Percentiles rank a stretch among this genome's conserved stretches.
These are phyloP conservation scores for Danaus chrysippus DNA, from an alignment of 2,888 invertebrate species.

Conservation along the genomic window DNA sequence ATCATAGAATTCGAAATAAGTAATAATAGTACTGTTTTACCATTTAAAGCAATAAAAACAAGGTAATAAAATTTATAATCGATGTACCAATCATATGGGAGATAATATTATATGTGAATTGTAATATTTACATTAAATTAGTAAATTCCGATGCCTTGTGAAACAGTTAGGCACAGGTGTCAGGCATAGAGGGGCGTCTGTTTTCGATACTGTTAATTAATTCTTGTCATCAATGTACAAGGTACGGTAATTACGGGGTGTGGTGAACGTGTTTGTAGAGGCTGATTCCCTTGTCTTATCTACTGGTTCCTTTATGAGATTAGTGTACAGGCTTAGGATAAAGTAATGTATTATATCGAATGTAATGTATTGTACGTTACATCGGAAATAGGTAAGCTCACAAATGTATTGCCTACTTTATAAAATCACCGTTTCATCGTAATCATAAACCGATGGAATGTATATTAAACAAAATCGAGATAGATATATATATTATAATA, in stretches of 20 bases:
- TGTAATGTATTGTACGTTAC: background rate
- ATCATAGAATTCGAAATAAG: too few relatives aligned
- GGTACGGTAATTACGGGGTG: conserved; percentile 55
- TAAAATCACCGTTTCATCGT: too few relatives aligned
- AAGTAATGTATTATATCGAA: conserved; percentile 7
- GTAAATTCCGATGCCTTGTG: conserved; percentile 12
- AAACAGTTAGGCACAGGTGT: conserved; percentile 23
- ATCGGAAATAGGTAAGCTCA: conserved; percentile 7
- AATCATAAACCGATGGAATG: too few relatives aligned
- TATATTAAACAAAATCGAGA: too few relatives aligned
- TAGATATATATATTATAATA: too few relatives aligned
- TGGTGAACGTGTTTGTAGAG: conserved; percentile 44
- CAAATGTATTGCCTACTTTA: conserved; percentile 2
- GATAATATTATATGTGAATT: conserved; percentile 9
- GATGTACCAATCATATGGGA: too few relatives aligned
- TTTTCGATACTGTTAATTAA: conserved; percentile 62
- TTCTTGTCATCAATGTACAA: conserved; percentile 54
- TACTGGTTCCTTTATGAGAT: conserved; percentile 33
- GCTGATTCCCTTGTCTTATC: conserved; percentile 33
- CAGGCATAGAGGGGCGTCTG: conserved; percentile 37
- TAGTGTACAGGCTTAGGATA: conserved; percentile 24
- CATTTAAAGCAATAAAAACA: too few relatives aligned
- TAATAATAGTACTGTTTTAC: too few relatives aligned
- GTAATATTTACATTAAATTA: conserved; percentile 1
- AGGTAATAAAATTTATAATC: too few relatives aligned